A percentile compares a stretch with the other conserved stretches of the same genome.
Conservation (phyloP, 2,113 vertebrate genomes). For the Microtus ochrogaster region DNA sequence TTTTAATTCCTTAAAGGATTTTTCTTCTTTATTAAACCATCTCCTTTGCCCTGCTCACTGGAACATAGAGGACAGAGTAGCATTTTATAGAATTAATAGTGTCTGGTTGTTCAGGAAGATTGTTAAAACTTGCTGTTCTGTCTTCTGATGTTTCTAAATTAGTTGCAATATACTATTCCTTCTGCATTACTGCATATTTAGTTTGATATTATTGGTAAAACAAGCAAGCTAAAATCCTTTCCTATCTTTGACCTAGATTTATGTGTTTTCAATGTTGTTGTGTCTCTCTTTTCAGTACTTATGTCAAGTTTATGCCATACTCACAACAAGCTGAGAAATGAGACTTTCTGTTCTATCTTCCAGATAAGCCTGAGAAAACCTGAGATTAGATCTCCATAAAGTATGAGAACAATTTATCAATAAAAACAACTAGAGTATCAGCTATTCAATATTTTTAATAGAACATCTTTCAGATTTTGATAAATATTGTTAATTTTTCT, state of each 20-base stretch:
- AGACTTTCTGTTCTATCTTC: background rate
- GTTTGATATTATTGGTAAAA: background rate
- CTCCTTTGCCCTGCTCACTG: background rate
- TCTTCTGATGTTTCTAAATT: background rate
- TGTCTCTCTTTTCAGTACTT: background rate
- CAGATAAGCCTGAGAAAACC: background rate
- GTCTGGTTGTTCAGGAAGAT: background rate
- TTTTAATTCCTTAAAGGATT: background rate
- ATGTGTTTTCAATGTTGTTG: background rate
- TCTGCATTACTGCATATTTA: background rate
- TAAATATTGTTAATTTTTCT: background rate
- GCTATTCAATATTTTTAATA: background rate
- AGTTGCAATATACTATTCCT: background rate
- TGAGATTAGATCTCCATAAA: background rate
- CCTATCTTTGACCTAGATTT: background rate
- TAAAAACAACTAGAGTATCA: background rate
- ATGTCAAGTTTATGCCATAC: background rate
- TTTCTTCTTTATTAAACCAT: background rate
- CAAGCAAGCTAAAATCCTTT: background rate
- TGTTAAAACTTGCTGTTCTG: background rate
- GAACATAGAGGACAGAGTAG: accelerated
- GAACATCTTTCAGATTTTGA: background rate
- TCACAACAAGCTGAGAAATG: background rate
- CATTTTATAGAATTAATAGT: background rate
- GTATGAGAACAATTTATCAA: too few relatives aligned